These are phyloP conservation scores for Trachymyrmex septentrionalis DNA, from an alignment of 1,140 invertebrate species.

Conservation along the genomic window DNA sequence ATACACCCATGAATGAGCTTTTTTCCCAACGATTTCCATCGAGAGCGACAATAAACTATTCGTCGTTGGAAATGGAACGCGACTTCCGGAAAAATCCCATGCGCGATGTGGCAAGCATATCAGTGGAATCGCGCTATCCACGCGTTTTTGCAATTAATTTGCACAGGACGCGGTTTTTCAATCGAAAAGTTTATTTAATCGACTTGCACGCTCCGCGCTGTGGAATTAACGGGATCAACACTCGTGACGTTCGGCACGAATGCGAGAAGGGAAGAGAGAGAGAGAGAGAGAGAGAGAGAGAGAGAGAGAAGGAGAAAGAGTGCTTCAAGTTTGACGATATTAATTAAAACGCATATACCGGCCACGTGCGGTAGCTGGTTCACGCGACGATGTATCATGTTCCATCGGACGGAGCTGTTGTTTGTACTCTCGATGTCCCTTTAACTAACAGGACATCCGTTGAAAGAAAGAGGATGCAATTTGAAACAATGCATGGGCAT, in stretches of 20 bases:
- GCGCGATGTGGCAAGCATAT: background rate
- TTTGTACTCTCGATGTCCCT: conserved; percentile 28
- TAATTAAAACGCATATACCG: conserved; percentile 53
- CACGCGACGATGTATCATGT: conserved; percentile 53
- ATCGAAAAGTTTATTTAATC: conserved; percentile 49
- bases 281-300: background rate
- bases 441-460: conserved; percentile 32
- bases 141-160: conserved; percentile 55
- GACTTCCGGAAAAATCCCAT: conserved; percentile 29
- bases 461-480: background rate
- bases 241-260: conserved; percentile 2
- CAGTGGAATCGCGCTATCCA: background rate
- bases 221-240: conserved; percentile 39
- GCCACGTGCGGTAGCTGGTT: background rate
- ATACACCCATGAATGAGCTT: background rate
- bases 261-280: background rate
- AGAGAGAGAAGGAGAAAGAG: background rate
- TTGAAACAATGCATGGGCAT: conserved; percentile 5
- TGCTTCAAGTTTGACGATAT: conserved; percentile 33
- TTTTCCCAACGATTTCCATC: background rate
- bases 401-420: conserved; percentile 22
- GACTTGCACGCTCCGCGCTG: background rate
- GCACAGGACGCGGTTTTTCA: conserved; percentile 14
- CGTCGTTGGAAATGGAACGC: conserved; percentile 17
- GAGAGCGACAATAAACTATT: conserved; percentile 5